Evolutionary conservation across 2,797 vertebrate genomes (phyloP).

Genomic region (Lagocephalus sceleratus): DNA sequence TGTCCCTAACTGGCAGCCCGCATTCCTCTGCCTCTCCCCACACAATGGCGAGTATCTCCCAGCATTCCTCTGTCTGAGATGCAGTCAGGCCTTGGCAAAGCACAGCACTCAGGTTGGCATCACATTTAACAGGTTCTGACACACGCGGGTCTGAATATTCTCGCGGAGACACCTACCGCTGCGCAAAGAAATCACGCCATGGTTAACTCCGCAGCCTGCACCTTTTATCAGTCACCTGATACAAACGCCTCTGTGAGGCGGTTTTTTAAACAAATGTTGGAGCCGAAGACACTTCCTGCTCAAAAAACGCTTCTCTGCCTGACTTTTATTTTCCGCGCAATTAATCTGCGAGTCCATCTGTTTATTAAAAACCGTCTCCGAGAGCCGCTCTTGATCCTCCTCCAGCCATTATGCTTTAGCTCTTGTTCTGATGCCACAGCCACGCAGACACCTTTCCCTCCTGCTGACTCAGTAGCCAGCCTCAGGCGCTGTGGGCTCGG

Average conservation of each 20-base stretch:
- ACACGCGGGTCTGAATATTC: slow-evolving; percentile 14
- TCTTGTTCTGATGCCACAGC: slow-evolving; percentile 71
- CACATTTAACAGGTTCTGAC: slow-evolving; percentile 14
- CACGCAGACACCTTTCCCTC: slow-evolving; percentile 80
- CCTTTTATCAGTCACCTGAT: slow-evolving; percentile 2
- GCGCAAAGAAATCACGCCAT: slow-evolving; percentile 2
- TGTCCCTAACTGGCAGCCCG: slow-evolving; percentile 49
- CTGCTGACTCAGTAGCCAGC: slow-evolving; percentile 81
- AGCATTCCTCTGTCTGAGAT: slow-evolving; percentile 59
- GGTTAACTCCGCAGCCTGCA: not conserved
- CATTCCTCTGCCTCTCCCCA: slow-evolving; percentile 74
- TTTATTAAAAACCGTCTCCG: slow-evolving; percentile 35
- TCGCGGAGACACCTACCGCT: not conserved
- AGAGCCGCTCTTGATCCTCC: slow-evolving; percentile 48
- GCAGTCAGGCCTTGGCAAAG: slow-evolving; percentile 55
- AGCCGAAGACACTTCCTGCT: slow-evolving; percentile 32
- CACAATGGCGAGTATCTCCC: slow-evolving; percentile 9
- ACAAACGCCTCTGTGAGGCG: too few relatives aligned
- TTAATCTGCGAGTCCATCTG: not conserved
- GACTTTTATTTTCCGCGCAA: slow-evolving; percentile 18
- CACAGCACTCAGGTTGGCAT: slow-evolving; percentile 29
- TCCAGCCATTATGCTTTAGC: slow-evolving; percentile 53
- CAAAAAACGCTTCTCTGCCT: slow-evolving; percentile 30
- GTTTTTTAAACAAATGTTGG: slow-evolving; percentile 36
- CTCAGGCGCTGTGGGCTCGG: slow-evolving; percentile 73